Conservation (phyloP, 2,888 invertebrate genomes). For the Drosophila hawaiiensis region DNA sequence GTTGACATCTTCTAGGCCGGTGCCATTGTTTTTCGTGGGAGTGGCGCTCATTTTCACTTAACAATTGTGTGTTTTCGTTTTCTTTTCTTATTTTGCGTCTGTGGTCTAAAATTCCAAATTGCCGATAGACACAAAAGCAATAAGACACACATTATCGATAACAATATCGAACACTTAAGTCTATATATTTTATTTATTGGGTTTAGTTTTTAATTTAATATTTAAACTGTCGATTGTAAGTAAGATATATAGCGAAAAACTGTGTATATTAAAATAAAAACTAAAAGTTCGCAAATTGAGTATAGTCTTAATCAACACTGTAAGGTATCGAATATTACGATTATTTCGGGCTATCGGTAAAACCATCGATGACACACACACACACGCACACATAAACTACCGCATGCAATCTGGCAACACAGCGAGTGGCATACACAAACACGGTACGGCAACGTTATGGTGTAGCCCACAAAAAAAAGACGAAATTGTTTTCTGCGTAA, state of each 20-base stretch:
- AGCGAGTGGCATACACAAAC: slow-evolving; percentile 62
- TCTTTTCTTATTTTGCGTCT: neutral
- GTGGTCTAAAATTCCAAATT: neutral
- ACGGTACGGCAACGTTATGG: slow-evolving; percentile 48
- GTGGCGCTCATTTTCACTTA: slow-evolving; percentile 73
- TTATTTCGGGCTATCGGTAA: neutral
- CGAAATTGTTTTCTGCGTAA: slow-evolving; percentile 58
- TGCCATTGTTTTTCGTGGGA: slow-evolving; percentile 85
- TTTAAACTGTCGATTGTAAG: neutral
- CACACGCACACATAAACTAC: neutral
- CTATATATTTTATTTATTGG: neutral
- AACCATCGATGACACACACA: neutral
- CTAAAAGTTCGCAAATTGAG: neutral
- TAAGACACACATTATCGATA: neutral
- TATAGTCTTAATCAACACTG: neutral
- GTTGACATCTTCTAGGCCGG: slow-evolving; percentile 93
- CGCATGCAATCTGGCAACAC: slow-evolving; percentile 31
- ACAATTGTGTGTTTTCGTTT: slow-evolving; percentile 4
- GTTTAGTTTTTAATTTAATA: neutral
- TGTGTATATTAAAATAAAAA: neutral
- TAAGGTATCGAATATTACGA: neutral
- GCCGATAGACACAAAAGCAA: slow-evolving; percentile 5
- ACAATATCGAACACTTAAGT: neutral
- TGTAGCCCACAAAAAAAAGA: slow-evolving; percentile 43
- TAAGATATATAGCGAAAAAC: too few relatives aligned